Evolutionary conservation across 1,140 invertebrate genomes (phyloP).

Genomic region (Tetragonula clypearis): DNA sequence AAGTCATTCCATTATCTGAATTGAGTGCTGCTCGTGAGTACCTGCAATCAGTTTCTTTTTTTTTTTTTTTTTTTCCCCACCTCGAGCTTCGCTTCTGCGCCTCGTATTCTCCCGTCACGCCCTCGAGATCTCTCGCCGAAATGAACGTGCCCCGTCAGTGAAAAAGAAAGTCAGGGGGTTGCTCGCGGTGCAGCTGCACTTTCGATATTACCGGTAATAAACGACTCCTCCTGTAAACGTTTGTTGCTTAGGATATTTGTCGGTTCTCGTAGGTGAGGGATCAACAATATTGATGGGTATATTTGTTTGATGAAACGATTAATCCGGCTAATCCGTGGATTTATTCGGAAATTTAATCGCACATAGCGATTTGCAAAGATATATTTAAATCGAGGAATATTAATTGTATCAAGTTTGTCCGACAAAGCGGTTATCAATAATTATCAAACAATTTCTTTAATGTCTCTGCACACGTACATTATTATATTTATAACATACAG

Average conservation of each 20-base stretch:
- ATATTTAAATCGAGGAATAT: background rate
- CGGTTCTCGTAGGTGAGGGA: background rate
- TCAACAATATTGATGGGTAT: background rate
- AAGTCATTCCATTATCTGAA: conserved; percentile 81
- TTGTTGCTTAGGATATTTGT: background rate
- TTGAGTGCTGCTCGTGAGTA: conserved; percentile 76
- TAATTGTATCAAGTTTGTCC: background rate
- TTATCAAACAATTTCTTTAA: too few relatives aligned
- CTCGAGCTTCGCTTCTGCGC: conserved; percentile 13
- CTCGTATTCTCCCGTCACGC: conserved; percentile 65
- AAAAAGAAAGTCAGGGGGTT: background rate
- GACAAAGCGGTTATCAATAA: too few relatives aligned
- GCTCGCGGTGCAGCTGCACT: conserved; percentile 14
- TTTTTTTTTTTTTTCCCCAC: conserved; percentile 48
- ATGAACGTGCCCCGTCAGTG: conserved; percentile 31
- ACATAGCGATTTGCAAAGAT: background rate
- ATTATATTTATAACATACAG: too few relatives aligned
- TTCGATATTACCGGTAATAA: conserved; percentile 6
- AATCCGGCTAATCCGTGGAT: background rate
- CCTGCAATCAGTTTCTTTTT: conserved; percentile 69
- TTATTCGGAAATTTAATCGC: background rate
- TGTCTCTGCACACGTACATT: too few relatives aligned
- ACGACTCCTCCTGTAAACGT: conserved; percentile 1
- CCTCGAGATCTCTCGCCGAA: conserved; percentile 62
- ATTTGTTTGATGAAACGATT: background rate